Evolutionary conservation across 2,888 invertebrate species (phyloP).

Genomic region (Hyposoter dolosus): DNA sequence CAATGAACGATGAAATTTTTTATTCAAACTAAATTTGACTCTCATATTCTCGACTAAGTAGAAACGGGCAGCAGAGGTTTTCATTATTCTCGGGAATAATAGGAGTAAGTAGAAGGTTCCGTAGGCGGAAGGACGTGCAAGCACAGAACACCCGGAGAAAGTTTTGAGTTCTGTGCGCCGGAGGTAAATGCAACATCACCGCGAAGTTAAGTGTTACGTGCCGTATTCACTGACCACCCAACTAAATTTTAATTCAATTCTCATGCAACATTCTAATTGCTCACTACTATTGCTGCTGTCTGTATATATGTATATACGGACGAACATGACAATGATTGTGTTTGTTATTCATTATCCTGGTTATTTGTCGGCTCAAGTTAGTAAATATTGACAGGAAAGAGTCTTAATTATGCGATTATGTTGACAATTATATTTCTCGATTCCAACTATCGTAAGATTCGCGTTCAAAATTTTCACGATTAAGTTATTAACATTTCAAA

Average conservation of each 20-base stretch:
- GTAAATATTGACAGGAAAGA: slow-evolving; percentile 3
- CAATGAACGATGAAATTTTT: background rate
- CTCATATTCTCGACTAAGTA: background rate
- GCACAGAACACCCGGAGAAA: slow-evolving; percentile 2
- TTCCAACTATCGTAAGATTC: background rate
- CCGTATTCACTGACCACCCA: slow-evolving; percentile 6
- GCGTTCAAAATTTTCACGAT: too few species aligned
- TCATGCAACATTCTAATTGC: slow-evolving; percentile 16
- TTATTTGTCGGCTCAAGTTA: background rate
- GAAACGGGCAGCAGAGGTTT: slow-evolving; percentile 2
- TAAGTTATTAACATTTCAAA: too few species aligned
- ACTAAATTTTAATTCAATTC: slow-evolving; percentile 39
- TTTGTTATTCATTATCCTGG: background rate
- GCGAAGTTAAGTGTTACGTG: slow-evolving; percentile 17
- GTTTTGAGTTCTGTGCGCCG: slow-evolving; percentile 18
- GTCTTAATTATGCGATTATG: background rate
- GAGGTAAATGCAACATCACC: slow-evolving; percentile 29
- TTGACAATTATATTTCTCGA: background rate
- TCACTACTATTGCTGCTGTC: background rate
- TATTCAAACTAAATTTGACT: background rate
- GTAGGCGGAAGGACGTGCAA: background rate
- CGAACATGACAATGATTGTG: background rate
- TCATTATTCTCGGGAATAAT: slow-evolving; percentile 11
- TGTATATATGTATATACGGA: background rate
- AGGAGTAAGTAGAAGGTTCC: background rate